Evolutionary conservation across 2,888 invertebrate species (phyloP).

Genomic region (Neocrepidodera transversa): DNA sequence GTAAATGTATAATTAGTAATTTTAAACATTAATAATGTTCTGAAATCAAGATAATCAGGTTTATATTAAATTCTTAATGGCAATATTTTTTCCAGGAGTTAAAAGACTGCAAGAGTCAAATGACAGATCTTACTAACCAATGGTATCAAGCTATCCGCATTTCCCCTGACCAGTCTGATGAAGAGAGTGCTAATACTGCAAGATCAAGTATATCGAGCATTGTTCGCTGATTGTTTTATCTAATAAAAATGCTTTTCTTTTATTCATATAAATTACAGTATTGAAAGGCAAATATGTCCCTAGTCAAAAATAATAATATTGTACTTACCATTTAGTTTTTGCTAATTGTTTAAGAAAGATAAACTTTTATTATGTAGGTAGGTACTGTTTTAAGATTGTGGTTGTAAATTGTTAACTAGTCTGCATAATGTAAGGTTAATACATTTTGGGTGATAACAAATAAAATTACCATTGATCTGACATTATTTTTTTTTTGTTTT

Average conservation of each 20-base stretch:
- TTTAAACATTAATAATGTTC: no score
- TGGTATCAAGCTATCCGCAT: slow-evolving; percentile 97
- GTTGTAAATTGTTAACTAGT: slow-evolving; percentile 25
- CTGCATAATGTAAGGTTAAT: slow-evolving; percentile 9
- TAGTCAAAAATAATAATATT: slow-evolving; percentile 27
- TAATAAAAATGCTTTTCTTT: slow-evolving; percentile 12
- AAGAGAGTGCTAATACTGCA: slow-evolving; percentile 64
- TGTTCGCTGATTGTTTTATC: slow-evolving; percentile 54
- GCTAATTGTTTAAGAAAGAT: background rate
- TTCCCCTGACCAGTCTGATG: slow-evolving; percentile 85
- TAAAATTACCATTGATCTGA: background rate
- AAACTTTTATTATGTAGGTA: slow-evolving; percentile 7
- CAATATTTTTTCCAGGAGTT: slow-evolving; percentile 75
- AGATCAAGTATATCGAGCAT: slow-evolving; percentile 60
- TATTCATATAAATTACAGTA: slow-evolving; percentile 28
- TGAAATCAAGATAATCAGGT: no score
- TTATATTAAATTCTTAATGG: no score
- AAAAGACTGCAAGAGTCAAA: slow-evolving; percentile 94
- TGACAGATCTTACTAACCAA: slow-evolving; percentile 94
- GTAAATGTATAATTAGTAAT: no score
- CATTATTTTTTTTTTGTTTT: background rate
- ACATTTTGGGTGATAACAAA: slow-evolving; percentile 12
- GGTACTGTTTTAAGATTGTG: slow-evolving; percentile 8
- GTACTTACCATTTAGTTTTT: slow-evolving; percentile 17
- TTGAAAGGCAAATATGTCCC: slow-evolving; percentile 27